Base-by-base conservation (phyloP, 2,888 invertebrate genomes). In the Mimumesa dahlbomi region DNA sequence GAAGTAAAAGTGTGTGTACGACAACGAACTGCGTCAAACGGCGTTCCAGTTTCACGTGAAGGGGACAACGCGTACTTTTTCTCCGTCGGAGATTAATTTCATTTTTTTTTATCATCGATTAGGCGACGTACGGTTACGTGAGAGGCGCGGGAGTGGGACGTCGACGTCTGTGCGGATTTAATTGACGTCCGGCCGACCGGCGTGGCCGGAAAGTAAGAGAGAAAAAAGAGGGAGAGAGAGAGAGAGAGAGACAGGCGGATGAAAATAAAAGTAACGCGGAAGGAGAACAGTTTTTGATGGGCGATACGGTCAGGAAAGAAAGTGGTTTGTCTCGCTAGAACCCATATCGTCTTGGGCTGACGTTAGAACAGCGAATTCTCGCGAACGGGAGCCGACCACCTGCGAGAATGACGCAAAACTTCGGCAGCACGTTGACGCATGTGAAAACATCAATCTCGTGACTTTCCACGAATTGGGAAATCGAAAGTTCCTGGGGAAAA, bases 301-400 rank as follows among this genome's bases (percentile, higher is more conserved):
- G 34, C 25, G 53, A 57, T 18, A 45, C 25, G 25, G 48, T 7
- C 67, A 52, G 64, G 62, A 75, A 75, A 75, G 75, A 75, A 75
- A 75, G 75, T 45, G 61, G 57, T 67, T 36, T n/a, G n/a, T n/a
- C n/a, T n/a, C n/a, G n/a, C n/a, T n/a, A n/a, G n/a, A 54, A 11
- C 29, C 11, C 14, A 6, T 13, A 6, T 46, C 14, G 22, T 46
- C 14, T 53, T 34, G 25, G 16, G 3, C 7, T 13, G 16, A 48
- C 2, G n/a, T 54, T 68, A 69, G 69, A 59, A 50, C 5, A 22
- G n/a, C 2, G 31, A 14, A 21, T 13, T 43, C 18, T 53, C 42
- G 36, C n/a, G 36, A 43, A 43, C 9, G 48, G 25, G 57, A 48
- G n/a, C 34, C 57, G 58, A 49, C 43, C n/a, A 34, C 6, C 52